Evolutionary conservation across 2,113 vertebrate species (phyloP).

Genomic region (Rhinoptilus africanus): DNA sequence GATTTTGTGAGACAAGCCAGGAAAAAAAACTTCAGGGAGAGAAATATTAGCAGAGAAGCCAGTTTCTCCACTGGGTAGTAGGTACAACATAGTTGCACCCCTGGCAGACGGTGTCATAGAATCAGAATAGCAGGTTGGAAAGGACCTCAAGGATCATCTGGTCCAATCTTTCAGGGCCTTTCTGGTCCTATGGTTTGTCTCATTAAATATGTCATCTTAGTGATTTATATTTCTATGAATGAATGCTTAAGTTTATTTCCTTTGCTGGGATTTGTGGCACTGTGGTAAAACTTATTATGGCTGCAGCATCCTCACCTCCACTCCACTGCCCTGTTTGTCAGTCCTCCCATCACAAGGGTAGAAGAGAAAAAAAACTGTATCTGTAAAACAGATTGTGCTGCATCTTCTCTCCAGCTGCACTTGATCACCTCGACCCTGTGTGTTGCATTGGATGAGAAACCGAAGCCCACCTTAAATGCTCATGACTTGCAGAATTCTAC

Average conservation of each 20-base stretch:
- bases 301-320: background rate
- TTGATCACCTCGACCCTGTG: background rate
- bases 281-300: background rate
- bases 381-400: background rate
- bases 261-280: background rate
- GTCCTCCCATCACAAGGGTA: background rate
- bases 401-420: background rate
- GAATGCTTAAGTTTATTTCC: background rate
- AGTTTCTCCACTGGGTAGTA: background rate
- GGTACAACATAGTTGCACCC: background rate
- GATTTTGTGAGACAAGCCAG: background rate
- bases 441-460: background rate
- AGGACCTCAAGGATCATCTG: background rate
- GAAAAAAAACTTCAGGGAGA: background rate
- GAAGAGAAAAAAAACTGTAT: background rate
- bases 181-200: background rate
- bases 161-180: background rate
- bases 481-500: conserved; percentile 25
- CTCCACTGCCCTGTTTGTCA: background rate
- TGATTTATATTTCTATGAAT: background rate
- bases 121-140: background rate
- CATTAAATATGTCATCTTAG: background rate
- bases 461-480: background rate
- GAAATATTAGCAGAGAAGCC: background rate
- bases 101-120: background rate